Evolutionary conservation across 2,888 invertebrate species (phyloP).

Genomic region (Cheilosia grossa): DNA sequence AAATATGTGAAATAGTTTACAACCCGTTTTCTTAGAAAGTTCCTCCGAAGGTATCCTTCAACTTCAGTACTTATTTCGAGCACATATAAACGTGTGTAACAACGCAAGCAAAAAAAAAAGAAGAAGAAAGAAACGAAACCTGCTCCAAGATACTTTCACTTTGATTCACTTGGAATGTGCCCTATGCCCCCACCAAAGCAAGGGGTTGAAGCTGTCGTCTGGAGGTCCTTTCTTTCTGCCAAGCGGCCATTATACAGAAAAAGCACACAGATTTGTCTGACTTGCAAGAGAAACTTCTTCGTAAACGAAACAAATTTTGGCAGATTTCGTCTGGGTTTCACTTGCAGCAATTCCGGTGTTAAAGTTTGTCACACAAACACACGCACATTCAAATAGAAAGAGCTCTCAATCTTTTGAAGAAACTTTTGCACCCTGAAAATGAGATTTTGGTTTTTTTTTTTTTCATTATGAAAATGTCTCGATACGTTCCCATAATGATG

Average conservation of each 20-base stretch:
- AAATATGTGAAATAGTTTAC: slow-evolving; percentile 66
- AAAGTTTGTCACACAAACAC: slow-evolving; percentile 48
- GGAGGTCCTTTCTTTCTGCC: slow-evolving; percentile 47
- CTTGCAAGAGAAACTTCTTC: slow-evolving; percentile 55
- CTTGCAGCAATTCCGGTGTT: slow-evolving; percentile 72
- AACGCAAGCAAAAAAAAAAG: background rate
- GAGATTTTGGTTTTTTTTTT: slow-evolving; percentile 45
- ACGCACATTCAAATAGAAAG: background rate
- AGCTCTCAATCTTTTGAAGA: slow-evolving; percentile 56
- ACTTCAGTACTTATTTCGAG: slow-evolving; percentile 52
- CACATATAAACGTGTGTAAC: slow-evolving; percentile 18
- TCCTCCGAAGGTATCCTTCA: slow-evolving; percentile 47
- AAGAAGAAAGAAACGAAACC: too few relatives aligned
- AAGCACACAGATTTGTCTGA: background rate
- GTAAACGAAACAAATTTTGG: slow-evolving; percentile 69
- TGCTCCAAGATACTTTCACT: slow-evolving; percentile 62
- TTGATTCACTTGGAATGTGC: slow-evolving; percentile 63
- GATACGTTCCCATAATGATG: slow-evolving; percentile 70
- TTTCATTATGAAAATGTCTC: slow-evolving; percentile 37
- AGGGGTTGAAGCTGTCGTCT: slow-evolving; percentile 40
- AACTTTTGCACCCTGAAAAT: slow-evolving; percentile 68
- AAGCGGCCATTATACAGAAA: slow-evolving; percentile 27
- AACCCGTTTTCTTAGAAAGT: slow-evolving; percentile 28
- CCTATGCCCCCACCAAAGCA: slow-evolving; percentile 33
- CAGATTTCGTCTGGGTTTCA: slow-evolving; percentile 75